Evolutionary conservation across 2,113 vertebrate genomes (phyloP).

Genomic region (Anoplopoma fimbria): DNA sequence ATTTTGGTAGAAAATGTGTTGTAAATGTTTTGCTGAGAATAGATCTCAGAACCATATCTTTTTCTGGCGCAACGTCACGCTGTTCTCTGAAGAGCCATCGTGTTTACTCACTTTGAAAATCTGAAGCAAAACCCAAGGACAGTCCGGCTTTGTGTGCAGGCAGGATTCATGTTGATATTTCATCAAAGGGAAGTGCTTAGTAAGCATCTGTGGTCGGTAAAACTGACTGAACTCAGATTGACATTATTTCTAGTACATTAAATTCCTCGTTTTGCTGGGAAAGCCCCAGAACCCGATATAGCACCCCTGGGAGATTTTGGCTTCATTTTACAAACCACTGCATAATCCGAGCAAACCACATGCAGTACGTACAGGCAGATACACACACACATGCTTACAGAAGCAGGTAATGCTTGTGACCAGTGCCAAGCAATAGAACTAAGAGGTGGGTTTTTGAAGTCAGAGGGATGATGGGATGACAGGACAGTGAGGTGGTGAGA

Average conservation of each 20-base stretch:
- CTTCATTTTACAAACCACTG: conserved; percentile 17
- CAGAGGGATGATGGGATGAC: conserved; percentile 6
- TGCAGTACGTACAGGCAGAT: background rate
- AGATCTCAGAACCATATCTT: background rate
- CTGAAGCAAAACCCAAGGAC: background rate
- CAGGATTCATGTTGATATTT: conserved; percentile 1
- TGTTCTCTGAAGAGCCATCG: background rate
- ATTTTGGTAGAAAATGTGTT: background rate
- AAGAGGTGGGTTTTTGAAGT: conserved; percentile 11
- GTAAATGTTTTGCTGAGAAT: background rate
- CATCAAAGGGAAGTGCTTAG: background rate
- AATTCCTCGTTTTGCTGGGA: conserved; percentile 11
- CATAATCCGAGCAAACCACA: conserved; percentile 1
- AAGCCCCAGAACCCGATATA: background rate
- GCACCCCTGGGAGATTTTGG: conserved; percentile 16
- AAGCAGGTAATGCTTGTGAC: background rate
- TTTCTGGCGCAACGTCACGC: background rate
- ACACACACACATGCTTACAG: too few species aligned
- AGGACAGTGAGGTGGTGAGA: conserved; percentile 27
- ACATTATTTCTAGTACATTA: conserved; percentile 17
- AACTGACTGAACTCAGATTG: background rate
- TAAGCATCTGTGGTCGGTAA: conserved; percentile 6
- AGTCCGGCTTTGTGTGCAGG: background rate
- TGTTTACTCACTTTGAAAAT: conserved; percentile 4
- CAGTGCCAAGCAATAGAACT: conserved; percentile 14